Evolutionary conservation across 2,797 vertebrate genomes (phyloP).

Genomic region (Hydrophis major): DNA sequence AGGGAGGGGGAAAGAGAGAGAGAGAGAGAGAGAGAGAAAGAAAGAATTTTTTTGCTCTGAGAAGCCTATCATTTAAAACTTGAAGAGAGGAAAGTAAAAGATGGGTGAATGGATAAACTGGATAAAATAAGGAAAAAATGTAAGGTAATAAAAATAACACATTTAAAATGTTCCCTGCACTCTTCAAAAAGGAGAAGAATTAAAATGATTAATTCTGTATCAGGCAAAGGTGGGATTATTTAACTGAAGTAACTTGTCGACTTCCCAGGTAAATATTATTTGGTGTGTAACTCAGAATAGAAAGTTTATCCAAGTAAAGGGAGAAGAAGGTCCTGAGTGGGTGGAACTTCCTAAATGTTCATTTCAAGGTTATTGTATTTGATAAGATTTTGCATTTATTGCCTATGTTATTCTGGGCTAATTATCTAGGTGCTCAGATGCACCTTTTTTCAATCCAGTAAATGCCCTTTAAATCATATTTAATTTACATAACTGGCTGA

Average conservation of each 20-base stretch:
- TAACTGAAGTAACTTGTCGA: slow-evolving; percentile 21
- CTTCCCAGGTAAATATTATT: slow-evolving; percentile 27
- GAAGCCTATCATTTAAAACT: neutral
- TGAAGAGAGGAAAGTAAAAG: neutral
- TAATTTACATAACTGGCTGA: slow-evolving; percentile 36
- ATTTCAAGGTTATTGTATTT: slow-evolving; percentile 25
- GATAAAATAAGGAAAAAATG: neutral
- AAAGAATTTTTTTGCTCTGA: neutral
- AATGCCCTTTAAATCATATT: slow-evolving; percentile 50
- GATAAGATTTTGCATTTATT: slow-evolving; percentile 26
- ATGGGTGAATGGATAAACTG: neutral
- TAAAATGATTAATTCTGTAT: neutral
- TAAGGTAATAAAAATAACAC: neutral
- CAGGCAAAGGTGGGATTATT: neutral
- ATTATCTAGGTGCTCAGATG: slow-evolving; percentile 33
- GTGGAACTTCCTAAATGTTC: neutral
- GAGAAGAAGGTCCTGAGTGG: neutral
- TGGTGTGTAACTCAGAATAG: neutral
- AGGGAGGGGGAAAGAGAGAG: too few species aligned
- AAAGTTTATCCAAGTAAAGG: neutral
- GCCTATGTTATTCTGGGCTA: slow-evolving; percentile 41
- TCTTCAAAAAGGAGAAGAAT: neutral
- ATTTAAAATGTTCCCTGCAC: neutral
- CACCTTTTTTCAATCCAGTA: slow-evolving; percentile 56
- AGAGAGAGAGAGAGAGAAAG: neutral